Evolutionary conservation across 2,888 invertebrate species (phyloP), one percentile per base, ranked within the genome.

Genomic region (Nemotelus pantherinus): DNA sequence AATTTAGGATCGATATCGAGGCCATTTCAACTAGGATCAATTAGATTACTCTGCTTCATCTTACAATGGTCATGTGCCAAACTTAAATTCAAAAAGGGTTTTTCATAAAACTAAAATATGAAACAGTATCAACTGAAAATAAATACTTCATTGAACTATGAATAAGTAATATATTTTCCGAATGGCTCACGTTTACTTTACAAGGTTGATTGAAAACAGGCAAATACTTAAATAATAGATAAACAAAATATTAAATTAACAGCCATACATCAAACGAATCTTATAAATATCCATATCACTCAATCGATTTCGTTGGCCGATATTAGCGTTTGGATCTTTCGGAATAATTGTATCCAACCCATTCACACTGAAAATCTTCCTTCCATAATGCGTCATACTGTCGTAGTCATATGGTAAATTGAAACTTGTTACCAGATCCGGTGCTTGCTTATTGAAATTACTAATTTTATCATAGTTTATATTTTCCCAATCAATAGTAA

Each of bases 321-420:
- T 85, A 0, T 82, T 82, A 4, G 82, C 84, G 3, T 80, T 82
- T 2, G 82, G 82, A 39, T 82, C 80, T 9, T 81, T 60, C 0
- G 94, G 88, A 25, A 91, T 87, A 64, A 95, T 93, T 0, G 94
- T 94, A 72, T 91, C 89, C 82, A 89, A 84, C 0, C 90, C 90
- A 84, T 94, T 94, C 74, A 84, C 89, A 0, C 93, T 92, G 86
- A 94, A 94, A 0, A 93, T 93, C 50, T 89, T 90, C 43, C 90
- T 88, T 0, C 93, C 91, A 84, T 94, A 95, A 83, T 95, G 94
- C 93, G 95, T 92, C 1, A 95, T 92, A 80, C 94, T 94, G 81
- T 90, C 90, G 84, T 92, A 94, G 84, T 95, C 94, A 82, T 94
- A 95, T 0, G 53, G 55, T n/a, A 93, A 89, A 1, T 91, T 92